phyloP scores from a whole-genome alignment of 1,140 invertebrate species.

The Bombus waltoni region DNA sequence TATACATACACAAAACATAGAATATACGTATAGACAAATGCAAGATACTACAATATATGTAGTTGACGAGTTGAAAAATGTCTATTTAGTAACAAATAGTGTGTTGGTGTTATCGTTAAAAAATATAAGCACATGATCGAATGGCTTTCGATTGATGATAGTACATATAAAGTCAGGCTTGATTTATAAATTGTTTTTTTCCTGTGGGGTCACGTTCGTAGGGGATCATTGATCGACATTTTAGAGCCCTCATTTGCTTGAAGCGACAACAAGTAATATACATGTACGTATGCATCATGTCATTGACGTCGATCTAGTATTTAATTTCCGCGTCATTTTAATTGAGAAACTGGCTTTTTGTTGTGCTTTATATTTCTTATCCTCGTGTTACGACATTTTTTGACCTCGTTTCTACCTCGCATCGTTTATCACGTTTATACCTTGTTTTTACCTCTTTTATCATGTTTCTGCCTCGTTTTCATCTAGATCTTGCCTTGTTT shows the following conservation, averaged over 20 bases:
- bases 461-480: neutral
- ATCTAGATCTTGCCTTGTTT: too few relatives aligned
- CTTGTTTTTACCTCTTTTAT: neutral
- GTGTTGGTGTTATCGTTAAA: neutral
- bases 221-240: conserved; percentile 45
- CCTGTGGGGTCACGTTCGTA: conserved; percentile 44
- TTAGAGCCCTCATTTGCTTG: conserved; percentile 41
- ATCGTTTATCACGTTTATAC: neutral
- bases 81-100: neutral
- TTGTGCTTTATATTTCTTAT: neutral
- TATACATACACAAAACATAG: neutral
- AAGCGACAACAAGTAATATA: conserved; percentile 15
- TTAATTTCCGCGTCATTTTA: conserved; percentile 27
- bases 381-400: neutral
- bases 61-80: neutral
- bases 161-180: conserved; percentile 25
- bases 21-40: neutral
- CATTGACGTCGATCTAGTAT: conserved; percentile 40
- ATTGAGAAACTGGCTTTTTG: neutral
- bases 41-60: neutral
- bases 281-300: neutral
- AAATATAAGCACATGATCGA: neutral
- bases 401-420: too few relatives aligned
- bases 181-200: conserved; percentile 53
- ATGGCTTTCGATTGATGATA: conserved; percentile 4